phyloP scores from a whole-genome alignment of 1,140 invertebrate genomes.

The Plectus sambesii region DNA sequence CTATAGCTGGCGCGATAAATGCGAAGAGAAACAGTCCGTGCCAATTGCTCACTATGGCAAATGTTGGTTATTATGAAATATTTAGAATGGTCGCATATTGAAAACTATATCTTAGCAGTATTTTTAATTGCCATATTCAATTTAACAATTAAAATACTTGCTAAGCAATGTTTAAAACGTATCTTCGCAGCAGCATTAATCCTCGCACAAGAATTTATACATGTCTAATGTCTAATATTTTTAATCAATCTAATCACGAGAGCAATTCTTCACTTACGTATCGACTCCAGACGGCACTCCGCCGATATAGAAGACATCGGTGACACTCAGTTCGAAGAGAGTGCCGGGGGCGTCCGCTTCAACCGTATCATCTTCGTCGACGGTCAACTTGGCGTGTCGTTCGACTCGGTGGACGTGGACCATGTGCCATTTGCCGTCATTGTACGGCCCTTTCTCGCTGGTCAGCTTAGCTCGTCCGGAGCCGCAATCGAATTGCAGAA shows the following conservation, averaged over 20 bases:
- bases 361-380: conserved; percentile 31
- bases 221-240: too few relatives aligned
- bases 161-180: too few relatives aligned
- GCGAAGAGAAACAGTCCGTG: not conserved
- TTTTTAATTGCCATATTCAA: too few relatives aligned
- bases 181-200: too few relatives aligned
- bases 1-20: not conserved
- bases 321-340: conserved; percentile 50
- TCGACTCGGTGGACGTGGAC: conserved; percentile 26
- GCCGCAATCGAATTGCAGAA: conserved; percentile 51
- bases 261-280: conserved; percentile 26
- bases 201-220: too few relatives aligned
- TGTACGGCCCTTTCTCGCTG: conserved; percentile 28
- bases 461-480: conserved; percentile 32
- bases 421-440: conserved; percentile 44
- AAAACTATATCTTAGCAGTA: too few relatives aligned
- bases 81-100: too few relatives aligned
- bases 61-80: too few relatives aligned
- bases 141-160: too few relatives aligned
- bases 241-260: too few relatives aligned
- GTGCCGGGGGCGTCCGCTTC: conserved; percentile 46
- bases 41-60: conserved; percentile 9
- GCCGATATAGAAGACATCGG: conserved; percentile 71
- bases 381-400: conserved; percentile 32
- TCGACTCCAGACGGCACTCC: conserved; percentile 47